These are phyloP conservation scores for Galago senegalensis DNA, from an alignment of 2,797 vertebrate species.

Conservation along the genomic window DNA sequence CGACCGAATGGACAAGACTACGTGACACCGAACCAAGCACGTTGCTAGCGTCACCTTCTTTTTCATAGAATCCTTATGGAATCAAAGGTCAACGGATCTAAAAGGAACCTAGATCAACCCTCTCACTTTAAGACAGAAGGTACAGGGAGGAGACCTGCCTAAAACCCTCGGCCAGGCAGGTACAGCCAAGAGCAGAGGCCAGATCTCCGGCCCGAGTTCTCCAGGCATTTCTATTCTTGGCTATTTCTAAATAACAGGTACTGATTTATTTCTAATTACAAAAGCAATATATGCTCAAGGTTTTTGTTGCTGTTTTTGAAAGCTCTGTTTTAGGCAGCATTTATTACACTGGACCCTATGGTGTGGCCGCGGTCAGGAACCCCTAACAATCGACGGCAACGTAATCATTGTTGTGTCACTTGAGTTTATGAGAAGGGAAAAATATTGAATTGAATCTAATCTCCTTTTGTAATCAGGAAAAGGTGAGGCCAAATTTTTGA, in stretches of 20 bases:
- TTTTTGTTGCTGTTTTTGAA: background rate
- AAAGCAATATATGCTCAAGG: background rate
- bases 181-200: background rate
- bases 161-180: background rate
- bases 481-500: conserved; percentile 56
- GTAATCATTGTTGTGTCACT: conserved; percentile 32
- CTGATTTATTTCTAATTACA: conserved; percentile 54
- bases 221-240: background rate
- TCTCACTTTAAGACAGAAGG: background rate
- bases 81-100: background rate
- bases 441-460: conserved; percentile 56
- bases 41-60: background rate
- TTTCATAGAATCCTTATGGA: background rate
- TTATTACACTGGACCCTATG: background rate
- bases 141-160: background rate
- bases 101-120: background rate
- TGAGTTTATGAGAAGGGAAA: background rate
- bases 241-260: conserved; percentile 35
- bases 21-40: background rate
- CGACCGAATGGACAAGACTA: background rate
- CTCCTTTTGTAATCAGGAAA: conserved; percentile 55
- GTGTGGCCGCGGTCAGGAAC: conserved; percentile 17
- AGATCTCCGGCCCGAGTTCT: background rate
- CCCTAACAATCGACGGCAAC: background rate
- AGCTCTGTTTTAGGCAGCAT: conserved; percentile 7